phyloP scores from a whole-genome alignment of 2,888 invertebrate genomes.

The Tipula confusa region DNA sequence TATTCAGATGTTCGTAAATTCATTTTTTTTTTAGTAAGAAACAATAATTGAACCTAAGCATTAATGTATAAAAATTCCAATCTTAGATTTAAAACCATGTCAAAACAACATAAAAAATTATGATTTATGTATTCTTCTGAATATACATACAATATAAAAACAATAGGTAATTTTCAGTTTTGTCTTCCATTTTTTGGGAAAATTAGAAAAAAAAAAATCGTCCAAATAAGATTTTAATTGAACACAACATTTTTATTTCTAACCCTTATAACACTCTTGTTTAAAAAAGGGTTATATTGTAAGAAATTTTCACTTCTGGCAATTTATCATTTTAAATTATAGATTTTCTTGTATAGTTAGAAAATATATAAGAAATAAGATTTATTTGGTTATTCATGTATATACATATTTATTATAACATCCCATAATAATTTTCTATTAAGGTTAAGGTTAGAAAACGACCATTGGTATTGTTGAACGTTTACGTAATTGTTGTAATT shows the following conservation, averaged over 20 bases:
- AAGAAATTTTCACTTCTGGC: conserved; percentile 9
- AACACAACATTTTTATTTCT: neutral
- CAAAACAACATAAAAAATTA: neutral
- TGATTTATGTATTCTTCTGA: neutral
- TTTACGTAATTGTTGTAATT: conserved; percentile 3
- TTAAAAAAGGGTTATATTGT: neutral
- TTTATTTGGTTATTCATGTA: neutral
- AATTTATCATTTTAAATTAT: conserved; percentile 25
- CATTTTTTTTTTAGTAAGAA: neutral
- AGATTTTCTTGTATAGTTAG: neutral
- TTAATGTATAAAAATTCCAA: conserved; percentile 6
- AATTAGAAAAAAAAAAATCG: neutral
- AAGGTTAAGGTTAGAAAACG: neutral
- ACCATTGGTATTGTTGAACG: conserved; percentile 3
- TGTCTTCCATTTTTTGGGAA: neutral
- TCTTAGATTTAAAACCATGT: neutral
- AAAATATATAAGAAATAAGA: neutral
- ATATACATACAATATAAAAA: neutral
- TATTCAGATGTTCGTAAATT: neutral
- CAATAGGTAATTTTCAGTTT: neutral
- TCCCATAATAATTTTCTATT: conserved; percentile 20
- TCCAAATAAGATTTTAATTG: conserved; percentile 20
- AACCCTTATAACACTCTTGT: neutral
- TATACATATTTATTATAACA: neutral
- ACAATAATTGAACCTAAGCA: neutral